A percentile compares a stretch with the other conserved stretches of the same genome.
phyloP scores from a whole-genome alignment of 2,888 invertebrate genomes.

The Habroteleia sp. region DNA sequence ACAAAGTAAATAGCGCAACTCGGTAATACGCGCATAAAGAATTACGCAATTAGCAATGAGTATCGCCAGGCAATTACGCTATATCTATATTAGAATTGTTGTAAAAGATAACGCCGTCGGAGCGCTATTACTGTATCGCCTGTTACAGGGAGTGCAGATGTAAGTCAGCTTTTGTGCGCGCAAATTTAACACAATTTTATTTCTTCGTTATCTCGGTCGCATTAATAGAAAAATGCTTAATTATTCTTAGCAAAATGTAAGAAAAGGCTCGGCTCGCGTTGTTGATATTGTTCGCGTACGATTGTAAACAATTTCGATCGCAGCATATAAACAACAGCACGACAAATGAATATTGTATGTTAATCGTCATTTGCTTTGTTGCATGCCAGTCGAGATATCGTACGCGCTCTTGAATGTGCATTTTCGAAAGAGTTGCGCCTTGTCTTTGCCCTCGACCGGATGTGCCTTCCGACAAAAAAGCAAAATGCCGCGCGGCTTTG shows the following conservation, averaged over 20 bases:
- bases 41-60: constrained; percentile 62
- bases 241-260: constrained; percentile 22
- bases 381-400: no score
- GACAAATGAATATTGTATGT: constrained; percentile 47
- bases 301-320: no score
- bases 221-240: constrained; percentile 48
- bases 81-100: constrained; percentile 60
- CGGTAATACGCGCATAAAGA: constrained; percentile 62
- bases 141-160: constrained; percentile 27
- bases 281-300: no score
- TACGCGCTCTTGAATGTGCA: constrained; percentile 10
- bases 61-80: constrained; percentile 60
- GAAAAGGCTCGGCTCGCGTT: neutral
- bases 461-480: constrained; percentile 25
- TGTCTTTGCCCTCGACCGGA: constrained; percentile 28
- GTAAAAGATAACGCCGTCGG: constrained; percentile 58
- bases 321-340: constrained; percentile 2
- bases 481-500: constrained; percentile 42
- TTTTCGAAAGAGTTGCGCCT: constrained; percentile 21
- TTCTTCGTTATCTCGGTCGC: constrained; percentile 34
- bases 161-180: constrained; percentile 12
- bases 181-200: constrained; percentile 53
- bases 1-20: constrained; percentile 59
- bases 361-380: constrained; percentile 31
- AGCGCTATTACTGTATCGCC: constrained; percentile 41